Conservation (phyloP, 2,888 invertebrate genomes). For the Mesorhabditis belari region DNA sequence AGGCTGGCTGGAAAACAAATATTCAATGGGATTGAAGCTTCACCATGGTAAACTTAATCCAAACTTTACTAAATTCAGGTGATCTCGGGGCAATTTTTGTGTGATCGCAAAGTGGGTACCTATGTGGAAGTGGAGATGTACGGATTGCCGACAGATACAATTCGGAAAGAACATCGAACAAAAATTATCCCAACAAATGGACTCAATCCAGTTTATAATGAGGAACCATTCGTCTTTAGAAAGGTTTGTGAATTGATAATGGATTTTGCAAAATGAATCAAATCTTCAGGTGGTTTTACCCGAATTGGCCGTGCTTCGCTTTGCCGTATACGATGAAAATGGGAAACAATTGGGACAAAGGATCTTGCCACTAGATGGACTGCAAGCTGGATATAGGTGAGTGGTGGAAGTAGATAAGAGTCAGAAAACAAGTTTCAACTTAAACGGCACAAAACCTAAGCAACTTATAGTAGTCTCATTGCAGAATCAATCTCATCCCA, state of each 20-base stretch:
- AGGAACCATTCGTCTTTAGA: slow-evolving; percentile 92
- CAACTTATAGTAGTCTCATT: slow-evolving; percentile 58
- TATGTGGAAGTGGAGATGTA: slow-evolving; percentile 99
- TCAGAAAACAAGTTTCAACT: neutral
- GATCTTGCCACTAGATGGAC: slow-evolving; percentile 90
- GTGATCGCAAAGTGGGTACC: slow-evolving; percentile 95
- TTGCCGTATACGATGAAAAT: slow-evolving; percentile 97
- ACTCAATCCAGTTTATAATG: slow-evolving; percentile 96
- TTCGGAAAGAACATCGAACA: slow-evolving; percentile 92
- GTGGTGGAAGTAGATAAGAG: neutral
- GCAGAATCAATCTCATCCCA: too few relatives aligned
- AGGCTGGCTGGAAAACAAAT: too few relatives aligned
- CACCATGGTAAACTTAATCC: too few relatives aligned
- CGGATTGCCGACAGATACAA: slow-evolving; percentile 91
- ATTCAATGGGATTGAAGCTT: too few relatives aligned
- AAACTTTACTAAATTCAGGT: slow-evolving; percentile 62
- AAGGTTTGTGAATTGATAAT: slow-evolving; percentile 65
- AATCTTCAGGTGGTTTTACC: slow-evolving; percentile 81
- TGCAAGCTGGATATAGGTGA: slow-evolving; percentile 65
- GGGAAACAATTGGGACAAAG: slow-evolving; percentile 91
- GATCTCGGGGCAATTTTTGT: slow-evolving; percentile 96
- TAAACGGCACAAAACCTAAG: neutral
- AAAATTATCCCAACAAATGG: slow-evolving; percentile 93
- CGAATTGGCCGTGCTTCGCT: slow-evolving; percentile 88
- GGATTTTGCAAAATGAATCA: too few relatives aligned